Evolutionary conservation across 2,113 vertebrate species (phyloP), one percentile per base, ranked within the genome.

Genomic region (Cyrtonyx montezumae): DNA sequence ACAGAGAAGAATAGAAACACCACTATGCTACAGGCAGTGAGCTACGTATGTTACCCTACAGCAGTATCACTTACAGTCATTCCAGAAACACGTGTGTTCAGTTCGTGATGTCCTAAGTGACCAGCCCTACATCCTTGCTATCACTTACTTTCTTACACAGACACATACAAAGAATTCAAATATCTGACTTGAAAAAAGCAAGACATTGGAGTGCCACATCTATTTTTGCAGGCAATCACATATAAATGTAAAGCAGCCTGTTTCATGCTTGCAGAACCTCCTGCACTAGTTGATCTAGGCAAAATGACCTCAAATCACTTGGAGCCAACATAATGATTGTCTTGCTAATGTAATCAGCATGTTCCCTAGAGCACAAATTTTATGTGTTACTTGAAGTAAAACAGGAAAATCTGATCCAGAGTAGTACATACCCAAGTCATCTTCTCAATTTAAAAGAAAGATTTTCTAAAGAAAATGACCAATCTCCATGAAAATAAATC

Each of bases 301-400:
- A 87, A 96, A 68, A 86, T 79, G 53, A 93, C 80, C 65, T 56
- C 58, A 87, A 75, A 87, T 67, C 58, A 91, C 61, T 84, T n/a
- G 30, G 55, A 94, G 65, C 13, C 79, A 84, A 78, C 51, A 70
- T 45, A 56, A 59, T 11, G 11, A 75, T 30, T 59, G 22, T 37
- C 36, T 58, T 68, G 83, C 42, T 61, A 93, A 81, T 30, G 65
- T 34, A 78, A 90, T 91, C 87, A 89, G 59, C 18, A 43, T 32
- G 37, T 49, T 70, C 62, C 70, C 79, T 82, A 46, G 26, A 86
- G 73, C 70, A 73, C 43, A 53, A 26, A 80, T 85, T 83, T 90
- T 63, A 42, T 34, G 26, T 19, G 32, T 23, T 69, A 32, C 42
- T 74, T 80, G 55, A 55, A 76, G 84, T 56, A 87, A 43, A 92